These are phyloP conservation scores for Sminthurinus aureus DNA, from an alignment of 2,888 invertebrate species.

Conservation along the genomic window DNA sequence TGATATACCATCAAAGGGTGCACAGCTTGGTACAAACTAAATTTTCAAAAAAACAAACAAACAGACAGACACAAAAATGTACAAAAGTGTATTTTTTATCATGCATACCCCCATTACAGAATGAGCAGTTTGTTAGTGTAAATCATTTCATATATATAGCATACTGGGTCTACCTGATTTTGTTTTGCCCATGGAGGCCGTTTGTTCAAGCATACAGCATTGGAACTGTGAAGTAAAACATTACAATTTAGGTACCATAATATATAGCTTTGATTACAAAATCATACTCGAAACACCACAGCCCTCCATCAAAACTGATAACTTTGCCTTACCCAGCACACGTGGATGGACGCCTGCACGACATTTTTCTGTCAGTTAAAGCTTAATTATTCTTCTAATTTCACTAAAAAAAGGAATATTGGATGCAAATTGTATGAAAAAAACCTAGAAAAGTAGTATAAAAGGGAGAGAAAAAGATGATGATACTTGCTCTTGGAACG, in stretches of 20 bases:
- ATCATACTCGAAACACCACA: neutral
- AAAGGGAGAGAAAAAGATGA: slow-evolving; percentile 1
- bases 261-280: neutral
- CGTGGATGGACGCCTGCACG: neutral
- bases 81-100: no score
- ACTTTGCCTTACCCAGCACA: neutral
- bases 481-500: neutral
- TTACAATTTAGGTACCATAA: neutral
- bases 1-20: slow-evolving; percentile 42
- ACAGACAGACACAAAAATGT: no score
- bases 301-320: neutral
- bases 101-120: no score
- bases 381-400: neutral
- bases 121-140: no score
- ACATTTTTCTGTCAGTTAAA: neutral
- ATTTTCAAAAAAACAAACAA: no score
- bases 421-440: neutral
- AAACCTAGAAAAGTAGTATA: neutral
- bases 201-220: slow-evolving; percentile 42
- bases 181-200: slow-evolving; percentile 37
- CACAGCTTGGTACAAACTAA: slow-evolving; percentile 35
- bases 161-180: slow-evolving; percentile 1
- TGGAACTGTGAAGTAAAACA: slow-evolving; percentile 11
- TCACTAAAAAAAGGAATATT: neutral
- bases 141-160: no score